A percentile compares a stretch with the other conserved stretches of the same genome.
phyloP scores from a whole-genome alignment of 2,113 vertebrate genomes.

The Gobius niger region DNA sequence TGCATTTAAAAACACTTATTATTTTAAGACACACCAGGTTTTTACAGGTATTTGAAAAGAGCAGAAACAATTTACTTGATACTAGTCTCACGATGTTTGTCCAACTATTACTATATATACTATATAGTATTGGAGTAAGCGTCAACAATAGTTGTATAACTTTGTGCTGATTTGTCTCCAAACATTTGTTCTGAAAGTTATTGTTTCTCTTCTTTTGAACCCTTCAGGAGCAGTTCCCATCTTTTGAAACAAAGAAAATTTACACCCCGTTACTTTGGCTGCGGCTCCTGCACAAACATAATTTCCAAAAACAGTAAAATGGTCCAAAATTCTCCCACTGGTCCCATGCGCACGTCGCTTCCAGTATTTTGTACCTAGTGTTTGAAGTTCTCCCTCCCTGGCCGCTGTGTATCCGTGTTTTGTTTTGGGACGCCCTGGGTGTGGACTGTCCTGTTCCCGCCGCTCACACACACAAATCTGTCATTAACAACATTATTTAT shows the following conservation, averaged over 20 bases:
- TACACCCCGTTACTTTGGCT: slow-evolving; percentile 1
- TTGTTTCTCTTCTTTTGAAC: slow-evolving; percentile 23
- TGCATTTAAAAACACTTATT: too few species aligned
- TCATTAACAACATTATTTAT: slow-evolving; percentile 19
- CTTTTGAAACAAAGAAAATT: slow-evolving; percentile 9
- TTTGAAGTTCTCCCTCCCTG: slow-evolving; percentile 35
- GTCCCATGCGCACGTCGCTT: slow-evolving; percentile 22
- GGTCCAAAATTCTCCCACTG: slow-evolving; percentile 6
- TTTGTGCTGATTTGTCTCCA: slow-evolving; percentile 21
- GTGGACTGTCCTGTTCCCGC: slow-evolving; percentile 52
- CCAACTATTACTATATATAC: too few species aligned
- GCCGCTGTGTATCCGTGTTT: slow-evolving; percentile 53
- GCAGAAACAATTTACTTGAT: not conserved
- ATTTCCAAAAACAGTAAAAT: slow-evolving; percentile 17
- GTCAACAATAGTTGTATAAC: not conserved
- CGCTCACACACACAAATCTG: slow-evolving; percentile 22
- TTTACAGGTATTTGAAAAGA: too few species aligned
- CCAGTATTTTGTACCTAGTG: not conserved
- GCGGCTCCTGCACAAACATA: not conserved
- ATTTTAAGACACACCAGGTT: too few species aligned
- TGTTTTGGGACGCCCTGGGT: slow-evolving; percentile 40
- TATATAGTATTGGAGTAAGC: slow-evolving; percentile 3
- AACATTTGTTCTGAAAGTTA: not conserved
- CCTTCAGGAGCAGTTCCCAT: slow-evolving; percentile 23
- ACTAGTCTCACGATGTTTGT: not conserved